A percentile compares a stretch with the other conserved stretches of the same genome.
phyloP scores from a whole-genome alignment of 2,797 vertebrate species.

The Acipenser oxyrinchus region DNA sequence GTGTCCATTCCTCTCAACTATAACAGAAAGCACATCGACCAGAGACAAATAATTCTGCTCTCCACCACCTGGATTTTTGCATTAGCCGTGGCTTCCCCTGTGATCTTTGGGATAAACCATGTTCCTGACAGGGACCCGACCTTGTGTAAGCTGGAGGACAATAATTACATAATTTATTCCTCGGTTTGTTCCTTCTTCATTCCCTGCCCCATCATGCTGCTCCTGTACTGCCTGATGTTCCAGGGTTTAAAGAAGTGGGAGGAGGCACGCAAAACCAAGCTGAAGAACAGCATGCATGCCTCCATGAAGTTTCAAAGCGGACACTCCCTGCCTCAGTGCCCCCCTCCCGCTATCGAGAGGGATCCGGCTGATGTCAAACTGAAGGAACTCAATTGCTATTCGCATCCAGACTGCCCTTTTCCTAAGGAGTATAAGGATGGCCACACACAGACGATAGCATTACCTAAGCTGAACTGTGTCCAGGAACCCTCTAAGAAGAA shows the following conservation, averaged over 20 bases:
- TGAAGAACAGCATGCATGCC: slow-evolving; percentile 64
- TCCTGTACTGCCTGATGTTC: slow-evolving; percentile 88
- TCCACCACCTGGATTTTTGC: slow-evolving; percentile 86
- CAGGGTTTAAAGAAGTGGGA: slow-evolving; percentile 80
- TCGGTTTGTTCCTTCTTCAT: slow-evolving; percentile 94
- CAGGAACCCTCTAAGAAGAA: slow-evolving; percentile 44
- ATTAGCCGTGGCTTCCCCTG: slow-evolving; percentile 80
- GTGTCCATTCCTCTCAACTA: slow-evolving; percentile 81
- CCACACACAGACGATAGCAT: slow-evolving; percentile 49
- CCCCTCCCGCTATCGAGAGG: slow-evolving; percentile 50
- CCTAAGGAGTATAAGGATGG: slow-evolving; percentile 40
- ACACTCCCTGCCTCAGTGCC: slow-evolving; percentile 29
- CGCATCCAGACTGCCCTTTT: slow-evolving; percentile 25
- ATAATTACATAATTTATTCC: slow-evolving; percentile 82
- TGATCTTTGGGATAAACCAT: slow-evolving; percentile 86
- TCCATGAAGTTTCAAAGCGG: slow-evolving; percentile 56
- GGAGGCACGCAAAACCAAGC: slow-evolving; percentile 71
- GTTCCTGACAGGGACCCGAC: slow-evolving; percentile 66
- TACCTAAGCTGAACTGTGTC: slow-evolving; percentile 49
- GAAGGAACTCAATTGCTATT: slow-evolving; percentile 40
- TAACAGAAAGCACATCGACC: slow-evolving; percentile 77
- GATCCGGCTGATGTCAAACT: slow-evolving; percentile 42
- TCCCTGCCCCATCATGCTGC: slow-evolving; percentile 87
- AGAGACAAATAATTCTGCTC: slow-evolving; percentile 74
- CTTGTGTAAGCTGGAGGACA: slow-evolving; percentile 82